Base-by-base conservation (phyloP, 2,888 invertebrate species). In the Anodontia alba region DNA sequence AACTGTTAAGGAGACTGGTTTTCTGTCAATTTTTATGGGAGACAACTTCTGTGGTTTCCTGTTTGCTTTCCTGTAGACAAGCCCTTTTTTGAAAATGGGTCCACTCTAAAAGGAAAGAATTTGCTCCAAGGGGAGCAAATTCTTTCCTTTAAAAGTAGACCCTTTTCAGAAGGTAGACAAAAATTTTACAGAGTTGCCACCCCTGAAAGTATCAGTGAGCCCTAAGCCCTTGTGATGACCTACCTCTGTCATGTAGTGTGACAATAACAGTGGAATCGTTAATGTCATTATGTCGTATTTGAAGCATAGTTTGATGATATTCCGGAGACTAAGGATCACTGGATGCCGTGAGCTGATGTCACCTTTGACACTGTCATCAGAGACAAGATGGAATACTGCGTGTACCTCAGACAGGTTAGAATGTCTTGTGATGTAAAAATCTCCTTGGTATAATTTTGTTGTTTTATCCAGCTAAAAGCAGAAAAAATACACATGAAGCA, bases 301-400 rank as follows among this genome's bases (percentile, higher is more conserved):
- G 95, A 98, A 98, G n/a, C 99, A 98, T 73, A 97, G 97, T 95
- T 98, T 98, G 89, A 99, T 95, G 83, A 99, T 97, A 95, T 98
- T 99, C 81, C 99, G 96, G 81, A 99, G 95, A 0, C 99, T 99
- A 80, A 99, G 96, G 89, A 99, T 98, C 31, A 97, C 98, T 2
- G 98, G 97, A 96, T 99, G 99, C 1, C 99, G 96, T 0, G 98
- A 99, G 90, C 98, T 98, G 73, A 99, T 98, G 93, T 99, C 99
- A 76, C 93, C 87, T 43, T 91, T 90, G 1, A 95, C 88, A 23
- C 93, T 91, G 91, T 98, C 98, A 94, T 99, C 99, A 0, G 97
- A 97, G 10, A 99, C 97, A 93, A 99, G 96, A 93, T 99, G 99
- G 95, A 99, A 99, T 69, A 99, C 97, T 0, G 98, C 97, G 95